A percentile compares a stretch with the other conserved stretches of the same genome.
Evolutionary conservation across 1,140 invertebrate genomes (phyloP).

Genomic region (Drosophila aff.): DNA sequence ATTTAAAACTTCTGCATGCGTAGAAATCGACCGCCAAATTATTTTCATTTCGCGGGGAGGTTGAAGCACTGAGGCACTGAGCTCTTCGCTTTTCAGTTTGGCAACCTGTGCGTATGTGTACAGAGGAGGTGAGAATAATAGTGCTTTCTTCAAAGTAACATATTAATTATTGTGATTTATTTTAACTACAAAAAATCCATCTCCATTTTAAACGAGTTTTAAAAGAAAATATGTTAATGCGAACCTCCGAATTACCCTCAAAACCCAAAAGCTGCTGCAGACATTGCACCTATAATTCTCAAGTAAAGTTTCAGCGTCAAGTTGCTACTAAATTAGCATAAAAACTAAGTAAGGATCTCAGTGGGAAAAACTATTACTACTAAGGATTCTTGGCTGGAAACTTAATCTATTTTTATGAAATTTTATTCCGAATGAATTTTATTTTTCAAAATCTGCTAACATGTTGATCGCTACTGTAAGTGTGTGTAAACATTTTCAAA

Average conservation of each 20-base stretch:
- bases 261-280: not conserved
- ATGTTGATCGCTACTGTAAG: not conserved
- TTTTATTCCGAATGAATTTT: too few relatives aligned
- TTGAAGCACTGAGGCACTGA: not conserved
- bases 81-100: slow-evolving; percentile 34
- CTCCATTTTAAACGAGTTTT: not conserved
- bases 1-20: slow-evolving; percentile 73
- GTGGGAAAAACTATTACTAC: too few relatives aligned
- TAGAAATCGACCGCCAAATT: slow-evolving; percentile 80
- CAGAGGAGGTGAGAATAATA: slow-evolving; percentile 3
- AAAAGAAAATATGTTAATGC: not conserved
- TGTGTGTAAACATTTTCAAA: slow-evolving; percentile 67
- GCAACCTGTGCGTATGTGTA: slow-evolving; percentile 38
- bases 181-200: not conserved
- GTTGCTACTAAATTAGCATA: too few relatives aligned
- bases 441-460: not conserved
- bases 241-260: not conserved
- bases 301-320: not conserved
- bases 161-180: not conserved
- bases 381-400: too few relatives aligned
- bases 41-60: slow-evolving; percentile 56
- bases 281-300: not conserved
- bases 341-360: too few relatives aligned
- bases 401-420: too few relatives aligned
- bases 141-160: not conserved